Evolutionary conservation across 2,888 invertebrate genomes (phyloP), one percentile per base, ranked within the genome.

Genomic region (Stegana nigrithorax): DNA sequence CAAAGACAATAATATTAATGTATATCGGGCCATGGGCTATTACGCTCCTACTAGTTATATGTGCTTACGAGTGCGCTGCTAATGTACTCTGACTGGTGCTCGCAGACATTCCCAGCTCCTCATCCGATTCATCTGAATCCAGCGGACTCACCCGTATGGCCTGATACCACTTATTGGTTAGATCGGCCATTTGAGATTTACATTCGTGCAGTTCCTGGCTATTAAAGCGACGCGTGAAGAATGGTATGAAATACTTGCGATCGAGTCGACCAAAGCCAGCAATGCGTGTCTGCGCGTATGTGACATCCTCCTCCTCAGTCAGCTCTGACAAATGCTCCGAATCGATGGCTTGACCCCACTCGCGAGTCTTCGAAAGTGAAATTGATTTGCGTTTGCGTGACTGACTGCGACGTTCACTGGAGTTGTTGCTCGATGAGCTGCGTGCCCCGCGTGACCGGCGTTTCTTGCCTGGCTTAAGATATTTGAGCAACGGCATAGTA

Each of bases 131-230:
- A 47, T 94, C 95, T 27, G 94, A 93, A 75, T 94, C 92, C 67
- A 93, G 90, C 8, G 96, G 95, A 53, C 94, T 92, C 78, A 95
- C 93, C 65, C 95, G 89, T 72, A 97, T 96, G 0, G 97, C 97
- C 84, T 97, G 95, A 86, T 97, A 97, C 97, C 97, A 98, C 83
- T 97, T 94, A 83, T 97, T 96, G 0, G 97, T 97, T 70, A 98
- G 87, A 85, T 95, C 95, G 1, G 95, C 94, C 96, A 98, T 97
- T 87, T 97, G 97, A 72, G 93, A 95, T 85, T 95, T 95, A 82
- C 97, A 97, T 85, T 98, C 97, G 82, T 95, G 94, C 68, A 97
- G 87, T 87, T 98, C 97, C 92, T 96, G 94, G 83, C 96, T 96
- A 6, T 97, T 98, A 81, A 98, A 97, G 73, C 96, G 89, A 73